Evolutionary conservation across 2,113 vertebrate genomes (phyloP), one percentile per base, ranked within the genome.

Genomic region (Callionymus lyra): DNA sequence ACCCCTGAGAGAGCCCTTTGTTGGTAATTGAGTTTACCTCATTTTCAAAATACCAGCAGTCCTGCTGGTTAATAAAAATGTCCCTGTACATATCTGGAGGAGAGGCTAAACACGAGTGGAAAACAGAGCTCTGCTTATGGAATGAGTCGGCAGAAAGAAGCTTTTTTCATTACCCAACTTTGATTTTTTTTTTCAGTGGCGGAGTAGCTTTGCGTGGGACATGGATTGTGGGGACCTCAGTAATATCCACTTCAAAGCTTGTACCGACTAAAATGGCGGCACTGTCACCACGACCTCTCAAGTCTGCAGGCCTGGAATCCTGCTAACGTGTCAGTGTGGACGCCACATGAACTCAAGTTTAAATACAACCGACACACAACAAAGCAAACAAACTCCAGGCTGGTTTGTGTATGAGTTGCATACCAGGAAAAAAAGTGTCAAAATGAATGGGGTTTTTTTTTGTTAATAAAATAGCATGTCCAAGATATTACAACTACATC

Each of bases 261-360:
- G 84, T 88, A 87, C 90, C 89, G 88, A 87, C 80, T 83, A 79
- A 82, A 82, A 77, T 81, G 81, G 71, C 44, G 54, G 68, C 65
- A 75, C 78, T 83, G 80, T 82, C 82, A 82, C 80, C 63, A 77
- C 34, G 62, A 4, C 21, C 21, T 77, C 68, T 64, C 71, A 63
- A 85, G 83, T 51, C 69, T 64, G 44, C 66, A 36, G 59, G 73
- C 67, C 70, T 77, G 63, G 55, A 48, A 38, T 44, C 68, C 70
- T 76, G 69, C 71, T 80, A 79, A 88, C 65, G 63, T 80, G 72
- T 73, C 75, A 71, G 53, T 59, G 48, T 53, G 54, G 50, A 57
- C 38, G 38, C n/a, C n/a, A n/a, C n/a, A n/a, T n/a, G n/a, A n/a
- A n/a, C n/a, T n/a, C n/a, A n/a, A n/a, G n/a, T n/a, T n/a, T n/a